Conservation (phyloP, 2,888 invertebrate genomes). For the Phasia obesa region DNA sequence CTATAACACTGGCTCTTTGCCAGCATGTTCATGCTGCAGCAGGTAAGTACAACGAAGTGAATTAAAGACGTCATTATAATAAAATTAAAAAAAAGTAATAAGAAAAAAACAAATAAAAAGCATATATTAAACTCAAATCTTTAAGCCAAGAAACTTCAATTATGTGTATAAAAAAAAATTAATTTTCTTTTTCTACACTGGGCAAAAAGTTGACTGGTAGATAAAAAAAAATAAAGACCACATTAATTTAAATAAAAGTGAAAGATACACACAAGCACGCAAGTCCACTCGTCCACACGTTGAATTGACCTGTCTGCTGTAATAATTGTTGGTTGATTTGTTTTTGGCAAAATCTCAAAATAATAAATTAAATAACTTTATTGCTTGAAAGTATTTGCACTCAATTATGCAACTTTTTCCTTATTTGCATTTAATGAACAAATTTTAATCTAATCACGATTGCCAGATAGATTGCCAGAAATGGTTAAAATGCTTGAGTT, state of each 20-base stretch:
- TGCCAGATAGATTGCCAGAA: constrained; percentile 15
- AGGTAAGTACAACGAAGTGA: constrained; percentile 61
- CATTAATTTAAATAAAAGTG: constrained; percentile 39
- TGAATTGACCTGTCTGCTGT: constrained; percentile 4
- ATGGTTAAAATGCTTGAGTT: not conserved
- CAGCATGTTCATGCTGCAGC: constrained; percentile 67
- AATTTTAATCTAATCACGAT: constrained; percentile 30
- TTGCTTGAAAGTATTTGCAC: not conserved
- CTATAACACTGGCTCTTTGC: constrained; percentile 65
- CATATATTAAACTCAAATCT: constrained; percentile 25
- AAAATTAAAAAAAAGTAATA: constrained; percentile 10
- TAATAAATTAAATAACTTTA: constrained; percentile 44
- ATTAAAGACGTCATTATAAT: constrained; percentile 37
- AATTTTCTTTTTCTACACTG: constrained; percentile 1
- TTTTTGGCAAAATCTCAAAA: constrained; percentile 48
- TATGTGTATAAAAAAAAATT: constrained; percentile 8
- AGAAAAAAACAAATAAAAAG: constrained; percentile 21
- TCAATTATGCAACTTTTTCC: constrained; percentile 42
- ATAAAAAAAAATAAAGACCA: constrained; percentile 32
- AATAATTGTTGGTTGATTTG: not conserved
- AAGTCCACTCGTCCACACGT: constrained; percentile 11
- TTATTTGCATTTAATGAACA: constrained; percentile 24
- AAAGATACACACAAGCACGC: constrained; percentile 28
- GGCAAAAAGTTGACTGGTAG: constrained; percentile 19
- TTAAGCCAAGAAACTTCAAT: constrained; percentile 36